These are phyloP conservation scores for Pituophis catenifer DNA, from an alignment of 2,113 vertebrate species.

Conservation along the genomic window DNA sequence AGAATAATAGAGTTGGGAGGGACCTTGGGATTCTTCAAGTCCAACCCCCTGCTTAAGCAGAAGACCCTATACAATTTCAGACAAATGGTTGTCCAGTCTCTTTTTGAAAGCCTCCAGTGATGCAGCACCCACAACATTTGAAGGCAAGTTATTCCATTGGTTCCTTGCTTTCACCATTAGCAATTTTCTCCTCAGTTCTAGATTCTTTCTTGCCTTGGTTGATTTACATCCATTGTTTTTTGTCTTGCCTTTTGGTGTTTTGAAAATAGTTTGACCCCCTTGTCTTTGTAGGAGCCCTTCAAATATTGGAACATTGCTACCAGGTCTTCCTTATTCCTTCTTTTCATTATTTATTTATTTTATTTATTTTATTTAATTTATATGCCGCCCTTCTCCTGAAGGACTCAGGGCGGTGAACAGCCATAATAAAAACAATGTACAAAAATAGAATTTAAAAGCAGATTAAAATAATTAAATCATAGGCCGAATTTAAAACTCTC, in stretches of 20 bases:
- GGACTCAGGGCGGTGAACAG: no score
- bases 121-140: background rate
- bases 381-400: no score
- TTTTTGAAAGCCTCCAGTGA: background rate
- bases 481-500: no score
- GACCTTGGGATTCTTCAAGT: background rate
- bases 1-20: background rate
- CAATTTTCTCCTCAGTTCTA: background rate
- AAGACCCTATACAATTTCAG: background rate
- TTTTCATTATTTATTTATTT: background rate
- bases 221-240: background rate
- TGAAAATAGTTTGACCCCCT: background rate
- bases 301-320: background rate
- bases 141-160: background rate
- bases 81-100: background rate
- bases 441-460: no score
- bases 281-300: background rate
- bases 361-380: no score
- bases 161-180: background rate
- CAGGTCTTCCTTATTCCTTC: background rate
- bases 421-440: no score
- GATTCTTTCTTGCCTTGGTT: background rate
- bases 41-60: background rate
- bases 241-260: background rate
- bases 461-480: no score